phyloP scores from a whole-genome alignment of 2,888 invertebrate genomes.

The Ethmia dodecea region DNA sequence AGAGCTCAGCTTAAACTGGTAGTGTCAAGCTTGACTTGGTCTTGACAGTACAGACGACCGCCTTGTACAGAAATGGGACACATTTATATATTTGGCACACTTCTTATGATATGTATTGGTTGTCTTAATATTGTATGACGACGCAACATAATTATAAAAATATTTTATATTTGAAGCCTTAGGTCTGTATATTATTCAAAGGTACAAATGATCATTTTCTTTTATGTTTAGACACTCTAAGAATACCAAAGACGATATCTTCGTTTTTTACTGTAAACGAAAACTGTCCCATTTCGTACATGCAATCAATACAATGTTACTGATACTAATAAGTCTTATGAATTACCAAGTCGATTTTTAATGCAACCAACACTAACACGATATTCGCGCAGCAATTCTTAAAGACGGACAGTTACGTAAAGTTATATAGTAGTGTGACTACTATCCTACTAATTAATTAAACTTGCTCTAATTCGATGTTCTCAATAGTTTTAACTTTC shows the following conservation, averaged over 20 bases:
- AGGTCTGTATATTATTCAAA: neutral
- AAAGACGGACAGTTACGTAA: slow-evolving; percentile 39
- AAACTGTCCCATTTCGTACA: slow-evolving; percentile 46
- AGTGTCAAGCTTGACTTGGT: too few species aligned
- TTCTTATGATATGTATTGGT: slow-evolving; percentile 50
- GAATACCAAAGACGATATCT: slow-evolving; percentile 13
- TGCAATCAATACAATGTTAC: slow-evolving; percentile 11
- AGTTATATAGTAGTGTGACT: slow-evolving; percentile 42
- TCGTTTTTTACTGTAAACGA: neutral
- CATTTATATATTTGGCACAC: slow-evolving; percentile 57
- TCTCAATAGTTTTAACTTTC: slow-evolving; percentile 52
- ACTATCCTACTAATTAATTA: slow-evolving; percentile 39
- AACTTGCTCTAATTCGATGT: slow-evolving; percentile 68
- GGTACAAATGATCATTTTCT: neutral
- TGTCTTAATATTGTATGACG: slow-evolving; percentile 7
- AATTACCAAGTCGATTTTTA: neutral
- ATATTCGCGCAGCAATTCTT: slow-evolving; percentile 16
- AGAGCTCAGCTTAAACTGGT: too few species aligned
- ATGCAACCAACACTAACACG: neutral
- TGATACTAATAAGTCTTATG: too few species aligned
- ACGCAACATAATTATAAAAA: slow-evolving; percentile 35
- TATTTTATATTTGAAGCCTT: slow-evolving; percentile 18
- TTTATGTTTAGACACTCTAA: slow-evolving; percentile 10
- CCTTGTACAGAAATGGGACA: slow-evolving; percentile 44
- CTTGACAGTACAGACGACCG: slow-evolving; percentile 8